Evolutionary conservation across 2,113 vertebrate species (phyloP).

Genomic region (Herpailurus yagouaroundi): DNA sequence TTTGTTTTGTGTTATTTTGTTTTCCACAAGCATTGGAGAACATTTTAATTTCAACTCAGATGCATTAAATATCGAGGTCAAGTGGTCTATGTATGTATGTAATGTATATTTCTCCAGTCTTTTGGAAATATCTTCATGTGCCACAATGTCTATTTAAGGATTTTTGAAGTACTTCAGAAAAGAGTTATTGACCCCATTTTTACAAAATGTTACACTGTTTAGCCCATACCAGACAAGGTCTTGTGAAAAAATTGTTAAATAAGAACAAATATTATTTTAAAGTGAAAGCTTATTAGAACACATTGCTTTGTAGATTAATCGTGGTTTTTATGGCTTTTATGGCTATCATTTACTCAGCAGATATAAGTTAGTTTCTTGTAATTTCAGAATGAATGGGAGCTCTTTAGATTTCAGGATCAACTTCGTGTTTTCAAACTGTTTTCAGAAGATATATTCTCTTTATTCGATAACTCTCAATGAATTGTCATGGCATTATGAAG

Average conservation of each 20-base stretch:
- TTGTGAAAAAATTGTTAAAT: not conserved
- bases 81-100: not conserved
- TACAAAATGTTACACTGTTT: not conserved
- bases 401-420: slow-evolving; percentile 41
- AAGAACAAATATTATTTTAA: slow-evolving; percentile 31
- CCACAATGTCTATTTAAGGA: not conserved
- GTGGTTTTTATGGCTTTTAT: not conserved
- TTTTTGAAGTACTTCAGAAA: not conserved
- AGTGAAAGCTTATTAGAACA: not conserved
- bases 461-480: not conserved
- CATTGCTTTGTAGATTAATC: not conserved
- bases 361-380: slow-evolving; percentile 53
- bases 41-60: not conserved
- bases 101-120: not conserved
- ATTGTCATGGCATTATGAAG: not conserved
- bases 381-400: slow-evolving; percentile 52
- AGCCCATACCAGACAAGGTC: not conserved
- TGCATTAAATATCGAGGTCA: not conserved
- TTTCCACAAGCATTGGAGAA: not conserved
- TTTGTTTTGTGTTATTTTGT: not conserved
- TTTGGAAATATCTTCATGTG: not conserved
- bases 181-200: not conserved
- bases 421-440: slow-evolving; percentile 69
- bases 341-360: not conserved
- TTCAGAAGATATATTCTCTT: slow-evolving; percentile 17